phyloP scores from a whole-genome alignment of 2,888 invertebrate species.

The Eristalinus aeneus region DNA sequence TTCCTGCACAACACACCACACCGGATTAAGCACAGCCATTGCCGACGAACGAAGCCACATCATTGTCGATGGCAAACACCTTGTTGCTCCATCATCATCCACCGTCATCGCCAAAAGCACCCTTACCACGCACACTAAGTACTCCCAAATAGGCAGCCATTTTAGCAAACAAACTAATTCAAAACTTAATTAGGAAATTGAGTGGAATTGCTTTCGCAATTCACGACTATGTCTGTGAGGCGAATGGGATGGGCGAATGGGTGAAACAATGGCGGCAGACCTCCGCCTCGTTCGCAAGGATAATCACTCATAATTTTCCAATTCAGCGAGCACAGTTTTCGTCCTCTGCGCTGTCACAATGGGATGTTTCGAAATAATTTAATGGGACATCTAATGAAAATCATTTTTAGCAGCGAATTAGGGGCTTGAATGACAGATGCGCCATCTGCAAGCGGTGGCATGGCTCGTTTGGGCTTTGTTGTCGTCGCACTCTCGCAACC shows the following conservation, averaged over 20 bases:
- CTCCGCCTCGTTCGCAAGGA: slow-evolving; percentile 33
- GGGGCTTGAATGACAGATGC: slow-evolving; percentile 50
- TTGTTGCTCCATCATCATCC: slow-evolving; percentile 32
- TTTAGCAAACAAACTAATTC: slow-evolving; percentile 41
- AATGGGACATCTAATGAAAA: slow-evolving; percentile 69
- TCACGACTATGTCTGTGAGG: neutral
- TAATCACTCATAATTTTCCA: slow-evolving; percentile 68
- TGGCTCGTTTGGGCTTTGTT: neutral
- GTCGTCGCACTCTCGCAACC: neutral
- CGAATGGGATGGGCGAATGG: neutral
- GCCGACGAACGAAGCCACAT: neutral
- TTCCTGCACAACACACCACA: neutral
- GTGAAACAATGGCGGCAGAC: neutral
- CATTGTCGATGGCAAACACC: neutral
- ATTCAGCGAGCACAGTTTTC: slow-evolving; percentile 51
- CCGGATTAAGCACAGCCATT: neutral
- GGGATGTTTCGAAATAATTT: slow-evolving; percentile 64
- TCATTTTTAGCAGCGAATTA: slow-evolving; percentile 65
- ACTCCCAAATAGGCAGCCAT: slow-evolving; percentile 15
- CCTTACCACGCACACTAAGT: neutral
- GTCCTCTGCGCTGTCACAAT: slow-evolving; percentile 51
- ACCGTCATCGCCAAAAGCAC: neutral
- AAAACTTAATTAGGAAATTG: slow-evolving; percentile 64
- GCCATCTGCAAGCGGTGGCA: slow-evolving; percentile 40
- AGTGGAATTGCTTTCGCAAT: slow-evolving; percentile 55